These are phyloP conservation scores for Zhuqinia jingwanae DNA, from an alignment of 2,888 invertebrate species.

Conservation along the genomic window DNA sequence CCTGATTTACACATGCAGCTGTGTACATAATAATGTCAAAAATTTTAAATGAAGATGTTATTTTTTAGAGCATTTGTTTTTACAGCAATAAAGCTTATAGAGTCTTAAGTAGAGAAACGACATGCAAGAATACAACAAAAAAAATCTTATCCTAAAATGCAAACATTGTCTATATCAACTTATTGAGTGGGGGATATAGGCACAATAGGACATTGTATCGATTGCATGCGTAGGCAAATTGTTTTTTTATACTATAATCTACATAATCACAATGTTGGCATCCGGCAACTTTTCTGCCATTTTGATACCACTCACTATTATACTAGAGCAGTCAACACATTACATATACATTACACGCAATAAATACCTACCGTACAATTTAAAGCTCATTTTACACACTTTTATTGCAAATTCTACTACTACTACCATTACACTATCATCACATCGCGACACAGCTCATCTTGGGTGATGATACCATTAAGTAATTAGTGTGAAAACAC, in stretches of 20 bases:
- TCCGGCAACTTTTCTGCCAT: neutral
- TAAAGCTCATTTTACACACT: neutral
- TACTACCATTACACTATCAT: neutral
- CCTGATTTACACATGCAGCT: neutral
- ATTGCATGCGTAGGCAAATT: neutral
- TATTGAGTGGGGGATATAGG: neutral
- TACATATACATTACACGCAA: no score
- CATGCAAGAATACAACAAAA: neutral
- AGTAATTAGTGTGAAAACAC: neutral
- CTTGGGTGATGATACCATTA: neutral
- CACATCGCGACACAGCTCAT: neutral
- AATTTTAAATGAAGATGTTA: neutral
- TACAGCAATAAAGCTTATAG: neutral
- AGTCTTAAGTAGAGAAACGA: neutral
- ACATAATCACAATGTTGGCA: conserved; percentile 4
- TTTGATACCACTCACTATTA: neutral
- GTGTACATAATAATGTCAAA: neutral
- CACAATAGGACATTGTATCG: neutral
- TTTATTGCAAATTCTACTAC: neutral
- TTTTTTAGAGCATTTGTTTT: neutral
- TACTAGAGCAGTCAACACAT: neutral
- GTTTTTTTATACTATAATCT: no score
- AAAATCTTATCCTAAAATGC: conserved; percentile 18
- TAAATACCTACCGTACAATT: no score
- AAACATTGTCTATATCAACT: neutral